phyloP scores from a whole-genome alignment of 1,140 invertebrate genomes.

The Drosophila pseudoananassae region DNA sequence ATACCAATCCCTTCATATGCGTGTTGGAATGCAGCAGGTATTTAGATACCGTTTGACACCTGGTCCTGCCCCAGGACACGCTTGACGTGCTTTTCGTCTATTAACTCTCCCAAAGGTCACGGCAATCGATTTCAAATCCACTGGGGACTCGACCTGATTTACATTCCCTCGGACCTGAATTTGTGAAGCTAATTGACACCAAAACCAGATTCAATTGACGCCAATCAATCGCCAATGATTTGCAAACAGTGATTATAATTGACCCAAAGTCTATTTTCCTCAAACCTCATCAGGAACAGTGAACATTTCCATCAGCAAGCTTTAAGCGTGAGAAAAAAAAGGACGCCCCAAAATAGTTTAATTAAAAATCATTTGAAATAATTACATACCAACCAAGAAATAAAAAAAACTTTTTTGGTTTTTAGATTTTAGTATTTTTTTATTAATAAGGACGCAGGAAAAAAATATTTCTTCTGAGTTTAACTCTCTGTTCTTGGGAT shows the following conservation, averaged over 20 bases:
- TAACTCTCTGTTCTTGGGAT: no score
- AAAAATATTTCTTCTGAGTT: no score
- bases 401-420: no score
- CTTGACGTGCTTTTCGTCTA: conserved; percentile 57
- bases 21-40: conserved; percentile 44
- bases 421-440: no score
- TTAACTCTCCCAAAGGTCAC: conserved; percentile 56
- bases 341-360: no score
- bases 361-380: no score
- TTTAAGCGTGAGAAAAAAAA: no score
- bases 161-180: conserved; percentile 20
- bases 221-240: conserved; percentile 1
- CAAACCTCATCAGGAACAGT: neutral
- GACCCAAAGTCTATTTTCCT: neutral
- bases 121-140: conserved; percentile 23
- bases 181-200: conserved; percentile 57
- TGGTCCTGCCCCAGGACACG: conserved; percentile 12
- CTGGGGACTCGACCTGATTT: conserved; percentile 45
- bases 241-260: neutral
- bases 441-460: no score
- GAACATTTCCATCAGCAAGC: no score
- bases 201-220: conserved; percentile 34
- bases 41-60: conserved; percentile 50
- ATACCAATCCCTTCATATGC: conserved; percentile 30
- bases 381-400: no score